A percentile compares a stretch with the other conserved stretches of the same genome.
Conservation (phyloP, 2,113 vertebrate genomes). For the Prionailurus bengalensis region DNA sequence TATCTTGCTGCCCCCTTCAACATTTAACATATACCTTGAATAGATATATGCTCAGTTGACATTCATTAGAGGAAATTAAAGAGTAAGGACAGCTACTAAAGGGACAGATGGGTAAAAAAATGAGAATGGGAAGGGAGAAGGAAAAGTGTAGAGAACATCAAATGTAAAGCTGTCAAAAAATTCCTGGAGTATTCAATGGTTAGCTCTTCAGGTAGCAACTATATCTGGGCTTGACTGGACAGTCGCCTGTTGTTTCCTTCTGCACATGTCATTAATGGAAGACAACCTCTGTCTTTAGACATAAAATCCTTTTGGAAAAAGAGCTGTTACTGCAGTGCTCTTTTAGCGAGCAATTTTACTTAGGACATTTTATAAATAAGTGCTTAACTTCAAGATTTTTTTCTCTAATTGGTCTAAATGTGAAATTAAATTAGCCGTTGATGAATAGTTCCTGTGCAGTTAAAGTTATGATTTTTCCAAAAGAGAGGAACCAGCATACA, state of each 20-base stretch:
- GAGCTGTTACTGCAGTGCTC: neutral
- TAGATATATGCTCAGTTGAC: neutral
- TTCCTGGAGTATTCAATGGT: neutral
- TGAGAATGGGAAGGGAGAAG: neutral
- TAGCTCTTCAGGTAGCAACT: neutral
- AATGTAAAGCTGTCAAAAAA: neutral
- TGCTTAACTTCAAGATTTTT: conserved; percentile 62
- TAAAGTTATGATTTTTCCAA: conserved; percentile 73
- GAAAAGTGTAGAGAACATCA: neutral
- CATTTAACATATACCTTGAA: neutral
- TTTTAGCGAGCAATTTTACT: conserved; percentile 49
- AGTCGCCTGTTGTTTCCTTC: neutral
- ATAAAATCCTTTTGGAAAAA: conserved; percentile 29
- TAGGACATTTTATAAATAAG: conserved; percentile 43
- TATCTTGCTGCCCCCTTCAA: neutral
- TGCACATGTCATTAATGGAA: neutral
- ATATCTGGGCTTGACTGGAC: neutral
- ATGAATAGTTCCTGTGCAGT: conserved; percentile 75
- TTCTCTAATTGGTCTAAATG: conserved; percentile 74
- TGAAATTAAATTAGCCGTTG: conserved; percentile 80
- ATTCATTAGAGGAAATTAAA: neutral
- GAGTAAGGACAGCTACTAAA: neutral
- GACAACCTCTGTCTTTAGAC: conserved; percentile 27
- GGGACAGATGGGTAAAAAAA: neutral
- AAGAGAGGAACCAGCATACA: conserved; percentile 49